These are phyloP conservation scores for Troilus luridus DNA, from an alignment of 2,888 invertebrate genomes.

Conservation along the genomic window DNA sequence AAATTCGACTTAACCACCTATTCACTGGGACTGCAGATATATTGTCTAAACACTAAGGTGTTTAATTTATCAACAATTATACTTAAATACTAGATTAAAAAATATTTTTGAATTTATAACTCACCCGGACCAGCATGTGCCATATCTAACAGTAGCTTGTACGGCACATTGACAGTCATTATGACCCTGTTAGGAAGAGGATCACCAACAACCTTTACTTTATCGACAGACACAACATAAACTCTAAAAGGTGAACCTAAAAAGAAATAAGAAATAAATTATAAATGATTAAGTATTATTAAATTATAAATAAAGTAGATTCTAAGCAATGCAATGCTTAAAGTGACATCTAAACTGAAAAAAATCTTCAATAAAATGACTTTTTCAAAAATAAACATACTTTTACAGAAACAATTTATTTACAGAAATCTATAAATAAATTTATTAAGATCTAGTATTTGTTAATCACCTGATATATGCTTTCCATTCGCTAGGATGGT, in stretches of 20 bases:
- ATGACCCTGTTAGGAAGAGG: conserved; percentile 74
- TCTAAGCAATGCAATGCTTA: not conserved
- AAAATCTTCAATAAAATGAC: not conserved
- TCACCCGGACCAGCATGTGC: conserved; percentile 92
- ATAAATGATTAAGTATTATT: not conserved
- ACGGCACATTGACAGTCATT: conserved; percentile 71
- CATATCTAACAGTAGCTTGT: conserved; percentile 88
- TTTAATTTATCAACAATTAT: not conserved
- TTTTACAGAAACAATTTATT: not conserved
- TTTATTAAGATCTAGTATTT: not conserved
- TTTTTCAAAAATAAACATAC: not conserved
- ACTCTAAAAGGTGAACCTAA: conserved; percentile 78
- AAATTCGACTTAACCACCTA: too few relatives aligned
- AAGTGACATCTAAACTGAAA: not conserved
- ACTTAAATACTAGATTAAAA: conserved; percentile 59
- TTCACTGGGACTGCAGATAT: not conserved
- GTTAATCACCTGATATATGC: conserved; percentile 75
- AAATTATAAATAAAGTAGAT: not conserved
- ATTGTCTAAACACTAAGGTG: not conserved
- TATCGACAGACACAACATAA: conserved; percentile 79
- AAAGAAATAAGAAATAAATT: conserved; percentile 60
- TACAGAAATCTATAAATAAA: not conserved
- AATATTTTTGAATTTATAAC: not conserved
- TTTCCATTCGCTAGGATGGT: conserved; percentile 77
- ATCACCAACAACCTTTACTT: conserved; percentile 84